Evolutionary conservation across 2,888 invertebrate species (phyloP), one percentile per base, ranked within the genome.

Genomic region (Salticus scenicus): DNA sequence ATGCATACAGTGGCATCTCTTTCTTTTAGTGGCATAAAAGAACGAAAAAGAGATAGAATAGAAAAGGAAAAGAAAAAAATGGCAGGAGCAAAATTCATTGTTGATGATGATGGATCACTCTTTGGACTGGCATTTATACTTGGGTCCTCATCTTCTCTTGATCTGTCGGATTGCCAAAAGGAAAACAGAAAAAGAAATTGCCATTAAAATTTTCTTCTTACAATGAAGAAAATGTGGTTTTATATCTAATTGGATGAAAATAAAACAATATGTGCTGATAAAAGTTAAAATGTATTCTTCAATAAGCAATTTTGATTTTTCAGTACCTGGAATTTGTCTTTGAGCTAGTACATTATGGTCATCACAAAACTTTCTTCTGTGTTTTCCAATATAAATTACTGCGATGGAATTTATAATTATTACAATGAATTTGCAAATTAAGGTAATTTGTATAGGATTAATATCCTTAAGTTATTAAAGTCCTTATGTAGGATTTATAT

Each of bases 61-160:
- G 41, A 24, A 70, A 42, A 30, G 17, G 28, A 63, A 47, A 30
- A 28, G n/a, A 33, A 67, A 83, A 76, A 83, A 73, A 77, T 72
- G 73, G 67, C 71, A 63, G 75, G 76, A 76, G 76, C 80, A 77
- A 86, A 86, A 86, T 86, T 86, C 86, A 81, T 80, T 86, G 76
- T 86, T 86, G 86, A 86, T 86, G 86, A 79, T 86, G 86, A 86
- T 81, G 80, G 86, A 86, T 86, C 33, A 67, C 76, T 57, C 51
- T 37, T 66, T 28, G 80, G 69, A 78, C 74, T 78, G 73, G 74
- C 73, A 74, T 84, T 78, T 78, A 74, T 78, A 74, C 78, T 79
- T 74, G 71, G 79, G 78, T 33, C 74, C 84, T 79, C 74, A 76
- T 83, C 76, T 71, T 67, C 76, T 47, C 67, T 67, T 72, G 67